A percentile compares a stretch with the other conserved stretches of the same genome.
Conservation (phyloP, 2,797 vertebrate species). For the Numenius phaeopus region DNA sequence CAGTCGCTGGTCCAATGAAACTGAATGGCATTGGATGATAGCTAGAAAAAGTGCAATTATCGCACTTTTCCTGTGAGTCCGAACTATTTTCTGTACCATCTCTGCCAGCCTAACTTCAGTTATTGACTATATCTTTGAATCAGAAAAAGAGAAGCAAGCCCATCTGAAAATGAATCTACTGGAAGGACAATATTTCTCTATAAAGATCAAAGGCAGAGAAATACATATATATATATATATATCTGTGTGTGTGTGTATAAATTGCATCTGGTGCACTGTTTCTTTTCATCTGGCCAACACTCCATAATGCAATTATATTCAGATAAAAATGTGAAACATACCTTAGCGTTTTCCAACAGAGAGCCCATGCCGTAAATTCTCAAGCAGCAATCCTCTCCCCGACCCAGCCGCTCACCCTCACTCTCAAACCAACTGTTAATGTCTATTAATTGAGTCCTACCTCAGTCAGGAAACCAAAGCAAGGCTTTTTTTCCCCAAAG, state of each 20-base stretch:
- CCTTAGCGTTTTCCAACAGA: neutral
- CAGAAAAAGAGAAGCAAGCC: neutral
- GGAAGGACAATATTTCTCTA: neutral
- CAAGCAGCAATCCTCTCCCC: neutral
- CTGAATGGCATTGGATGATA: neutral
- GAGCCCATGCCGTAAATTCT: neutral
- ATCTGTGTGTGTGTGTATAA: neutral
- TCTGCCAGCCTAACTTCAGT: neutral
- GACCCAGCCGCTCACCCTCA: neutral
- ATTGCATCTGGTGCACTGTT: neutral
- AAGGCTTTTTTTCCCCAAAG: neutral
- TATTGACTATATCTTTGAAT: neutral
- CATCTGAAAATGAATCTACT: neutral
- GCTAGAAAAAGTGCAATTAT: neutral
- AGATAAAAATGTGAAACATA: constrained; percentile 48
- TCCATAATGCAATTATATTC: constrained; percentile 23
- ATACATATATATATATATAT: neutral
- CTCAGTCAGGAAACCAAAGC: constrained; percentile 15
- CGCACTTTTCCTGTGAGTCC: neutral
- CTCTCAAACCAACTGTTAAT: neutral
- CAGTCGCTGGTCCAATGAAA: neutral
- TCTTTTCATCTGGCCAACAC: constrained; percentile 53
- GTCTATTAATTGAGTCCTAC: neutral
- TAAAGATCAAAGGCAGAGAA: constrained; percentile 34
- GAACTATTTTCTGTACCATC: neutral